Percentiles rank a stretch among this genome's conserved stretches.
These are phyloP conservation scores for Bubo scandiacus DNA, from an alignment of 2,113 vertebrate species.

Conservation along the genomic window DNA sequence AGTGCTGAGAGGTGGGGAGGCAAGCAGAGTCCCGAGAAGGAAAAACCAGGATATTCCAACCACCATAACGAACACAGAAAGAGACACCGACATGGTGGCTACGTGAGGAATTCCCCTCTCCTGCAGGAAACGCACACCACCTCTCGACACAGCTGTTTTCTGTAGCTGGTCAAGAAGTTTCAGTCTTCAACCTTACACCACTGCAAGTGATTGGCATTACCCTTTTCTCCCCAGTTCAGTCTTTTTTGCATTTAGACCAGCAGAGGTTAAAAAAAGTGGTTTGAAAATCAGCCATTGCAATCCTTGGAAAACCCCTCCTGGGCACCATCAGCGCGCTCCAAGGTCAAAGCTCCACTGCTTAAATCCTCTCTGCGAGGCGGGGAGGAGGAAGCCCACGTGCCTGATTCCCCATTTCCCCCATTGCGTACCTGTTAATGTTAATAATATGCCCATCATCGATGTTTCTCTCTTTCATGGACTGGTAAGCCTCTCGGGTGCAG, in stretches of 20 bases:
- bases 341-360: not conserved
- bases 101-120: not conserved
- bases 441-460: conserved; percentile 96
- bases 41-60: not conserved
- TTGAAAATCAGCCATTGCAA: not conserved
- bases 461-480: conserved; percentile 92
- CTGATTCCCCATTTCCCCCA: not conserved
- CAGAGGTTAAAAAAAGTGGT: not conserved
- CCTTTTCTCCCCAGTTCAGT: not conserved
- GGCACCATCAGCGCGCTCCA: not conserved
- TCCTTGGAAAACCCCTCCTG: not conserved
- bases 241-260: not conserved
- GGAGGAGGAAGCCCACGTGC: not conserved
- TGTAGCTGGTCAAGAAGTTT: not conserved
- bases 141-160: rapidly evolving
- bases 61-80: rapidly evolving
- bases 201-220: not conserved
- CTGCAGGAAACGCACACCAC: rapidly evolving
- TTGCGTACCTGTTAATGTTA: conserved; percentile 91
- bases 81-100: no score
- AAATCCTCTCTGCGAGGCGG: not conserved
- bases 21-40: not conserved
- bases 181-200: not conserved
- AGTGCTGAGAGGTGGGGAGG: not conserved
- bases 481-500: conserved; percentile 92